Evolutionary conservation across 2,797 vertebrate species (phyloP), one percentile per base, ranked within the genome.

Genomic region (Myotis vivesi): DNA sequence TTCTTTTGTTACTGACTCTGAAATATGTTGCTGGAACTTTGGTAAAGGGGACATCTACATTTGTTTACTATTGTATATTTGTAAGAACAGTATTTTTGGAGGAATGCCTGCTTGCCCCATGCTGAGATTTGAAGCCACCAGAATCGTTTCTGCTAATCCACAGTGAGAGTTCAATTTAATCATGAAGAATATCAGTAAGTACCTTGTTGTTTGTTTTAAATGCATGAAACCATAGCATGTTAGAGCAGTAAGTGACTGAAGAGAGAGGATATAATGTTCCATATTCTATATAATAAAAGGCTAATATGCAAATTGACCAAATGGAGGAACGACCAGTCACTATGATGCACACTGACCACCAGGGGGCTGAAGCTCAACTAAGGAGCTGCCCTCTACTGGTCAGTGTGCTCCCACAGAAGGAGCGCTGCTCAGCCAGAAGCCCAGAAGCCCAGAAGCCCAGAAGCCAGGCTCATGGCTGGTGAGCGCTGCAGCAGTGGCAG

Each of bases 1-100:
- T 3, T 77, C 4, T 76, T 73, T 88, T 81, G 10, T 75, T 36
- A 80, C 11, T 55, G 66, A 72, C 13, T 92, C 33, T 92, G 51
- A 79, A 93, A 68, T n/a, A 53, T 19, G 36, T 51, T 85, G 33
- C 2, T 66, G n/a, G 66, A 86, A 71, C 6, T 51, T 59, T n/a
- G 64, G 23, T 38, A 38, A 66, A 71, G 9, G n/a, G 44, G 16
- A 19, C 11, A 87, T 8, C 36, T 59, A 10, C 49, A n/a, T 64
- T 55, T 62, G 12, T 38, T 85, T 46, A 57, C 36, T 44, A 8
- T 12, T 51, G 11, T 8, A 57, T 69, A 64, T 89, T 64, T 83
- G 38, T n/a, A 41, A 19, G 16, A 86, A 6, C 5, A 82, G 11
- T 1, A 9, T 51, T 23, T 86, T 85, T 46, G 30, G 25, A 93